Base-by-base conservation (phyloP, 2,113 vertebrate genomes). In the Atractosteus spatula region DNA sequence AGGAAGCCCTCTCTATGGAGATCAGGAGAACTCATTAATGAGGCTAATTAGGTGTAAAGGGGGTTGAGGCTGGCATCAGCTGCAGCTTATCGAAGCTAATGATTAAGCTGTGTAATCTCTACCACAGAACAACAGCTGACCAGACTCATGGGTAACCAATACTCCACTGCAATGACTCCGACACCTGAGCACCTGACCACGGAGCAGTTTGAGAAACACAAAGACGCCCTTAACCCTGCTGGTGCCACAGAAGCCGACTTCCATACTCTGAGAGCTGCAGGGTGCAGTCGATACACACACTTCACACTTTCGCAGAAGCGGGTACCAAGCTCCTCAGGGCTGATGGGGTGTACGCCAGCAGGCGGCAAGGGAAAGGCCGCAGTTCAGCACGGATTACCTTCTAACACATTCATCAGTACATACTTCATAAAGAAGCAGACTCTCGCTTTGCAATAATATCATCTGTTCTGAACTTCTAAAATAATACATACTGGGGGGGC, bases 1-100 rank as follows among this genome's bases (percentile, higher is more conserved):
- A 91, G 88, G 82, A 88, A 81, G 85, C 77, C 88, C 90, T 90
- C 91, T 92, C 92, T 87, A 80, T 69, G 88, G 92, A 94, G 89
- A 91, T 92, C 91, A 92, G 89, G 91, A 89, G 89, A 94, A 91
- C 91, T 94, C 92, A 91, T 94, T 94, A 96, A 95, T 93, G 82
- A 93, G 94, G 94, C 92, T 97, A 98, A 99, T 96, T 98, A 94
- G 94, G 94, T 96, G 94, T 94, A 95, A 97, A 94, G 93, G 92
- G 95, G 94, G 88, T 89, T 91, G 91, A 91, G 87, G 81, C 89
- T 91, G 90, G 94, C 94, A 96, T 97, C 94, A 96, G 94, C 94
- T 96, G 96, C 89, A 91, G 91, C 91, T 92, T 91, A 92, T 87
- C 88, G 84, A 82, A 91, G 85, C 87, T 91, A 88, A 94, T 96